Evolutionary conservation across 2,113 vertebrate genomes (phyloP), one percentile per base, ranked within the genome.

Genomic region (Indicator indicator): DNA sequence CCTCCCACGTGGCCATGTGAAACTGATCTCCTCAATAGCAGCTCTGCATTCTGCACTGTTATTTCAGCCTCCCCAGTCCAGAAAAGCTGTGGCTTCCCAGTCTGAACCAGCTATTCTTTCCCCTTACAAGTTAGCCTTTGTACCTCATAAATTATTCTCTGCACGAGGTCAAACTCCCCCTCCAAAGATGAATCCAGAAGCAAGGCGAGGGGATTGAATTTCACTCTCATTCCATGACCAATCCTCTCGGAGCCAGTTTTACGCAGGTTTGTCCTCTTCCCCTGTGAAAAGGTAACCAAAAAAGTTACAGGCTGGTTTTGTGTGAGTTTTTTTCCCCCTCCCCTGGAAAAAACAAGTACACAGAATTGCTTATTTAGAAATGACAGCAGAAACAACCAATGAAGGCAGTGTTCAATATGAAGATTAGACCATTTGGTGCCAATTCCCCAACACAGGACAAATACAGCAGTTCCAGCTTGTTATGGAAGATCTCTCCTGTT

Each of bases 71-170:
- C 65, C 19, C 17, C 38, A 42, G 8, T 17, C n/a, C 36, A 46
- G 18, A 67, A 93, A 67, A 88, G 24, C 56, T 88, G 8, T 0
- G 0, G 19, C 40, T 59, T 67, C 40, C 52, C 21, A 9, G 26
- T 76, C 23, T 55, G 60, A 91, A 73, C 17, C 5, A 32, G 40
- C 23, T 74, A 40, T 19, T 67, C 46, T 7, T 59, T 40, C 13
- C 13, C 74, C 13, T 46, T 67, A 12, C 6, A 81, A 91, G 18
- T 90, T 20, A 11, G 30, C 11, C 38, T n/a, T 59, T 81, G 92
- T 98, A 99, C 99, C 98, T 99, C 99, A 83, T 99, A 99, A 93
- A 99, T 99, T 96, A 99, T 99, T 97, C 99, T 98, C 97, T 99
- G 99, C 58, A 99, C 99, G 17, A 99, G 98, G 96, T 99, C 99